phyloP scores from a whole-genome alignment of 2,888 invertebrate species.

The Galeopsomyia nigrocyanea region DNA sequence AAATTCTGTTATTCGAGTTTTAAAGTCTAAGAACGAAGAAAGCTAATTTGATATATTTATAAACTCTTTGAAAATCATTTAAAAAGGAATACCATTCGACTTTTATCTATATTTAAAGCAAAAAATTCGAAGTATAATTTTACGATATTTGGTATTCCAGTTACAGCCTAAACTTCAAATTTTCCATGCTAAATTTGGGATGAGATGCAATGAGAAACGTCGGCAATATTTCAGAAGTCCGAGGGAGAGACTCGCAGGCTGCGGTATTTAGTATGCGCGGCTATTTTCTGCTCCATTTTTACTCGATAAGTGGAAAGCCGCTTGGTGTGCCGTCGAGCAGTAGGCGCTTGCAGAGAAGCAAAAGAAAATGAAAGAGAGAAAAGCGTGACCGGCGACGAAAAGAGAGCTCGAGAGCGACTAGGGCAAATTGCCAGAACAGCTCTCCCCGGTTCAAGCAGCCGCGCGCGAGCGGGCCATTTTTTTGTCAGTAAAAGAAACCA shows the following conservation, averaged over 20 bases:
- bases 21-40: no score
- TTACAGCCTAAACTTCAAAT: no score
- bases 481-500: slow-evolving; percentile 4
- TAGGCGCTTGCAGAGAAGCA: no score
- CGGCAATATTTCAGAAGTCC: not conserved
- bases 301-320: slow-evolving; percentile 37
- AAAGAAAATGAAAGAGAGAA: slow-evolving; percentile 25
- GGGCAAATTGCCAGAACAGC: slow-evolving; percentile 40
- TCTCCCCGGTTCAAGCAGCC: not conserved
- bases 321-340: not conserved
- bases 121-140: no score
- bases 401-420: slow-evolving; percentile 11
- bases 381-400: slow-evolving; percentile 11
- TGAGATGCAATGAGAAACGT: not conserved
- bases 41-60: no score
- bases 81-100: no score
- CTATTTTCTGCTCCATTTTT: not conserved
- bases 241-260: not conserved
- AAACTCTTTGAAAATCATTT: no score
- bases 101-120: no score
- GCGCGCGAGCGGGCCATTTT: slow-evolving; percentile 15
- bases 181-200: no score
- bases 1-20: no score
- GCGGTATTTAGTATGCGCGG: not conserved
- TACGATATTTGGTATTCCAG: no score